Evolutionary conservation across 2,888 invertebrate genomes (phyloP), one percentile per base, ranked within the genome.

Genomic region (Epinotia nisella): DNA sequence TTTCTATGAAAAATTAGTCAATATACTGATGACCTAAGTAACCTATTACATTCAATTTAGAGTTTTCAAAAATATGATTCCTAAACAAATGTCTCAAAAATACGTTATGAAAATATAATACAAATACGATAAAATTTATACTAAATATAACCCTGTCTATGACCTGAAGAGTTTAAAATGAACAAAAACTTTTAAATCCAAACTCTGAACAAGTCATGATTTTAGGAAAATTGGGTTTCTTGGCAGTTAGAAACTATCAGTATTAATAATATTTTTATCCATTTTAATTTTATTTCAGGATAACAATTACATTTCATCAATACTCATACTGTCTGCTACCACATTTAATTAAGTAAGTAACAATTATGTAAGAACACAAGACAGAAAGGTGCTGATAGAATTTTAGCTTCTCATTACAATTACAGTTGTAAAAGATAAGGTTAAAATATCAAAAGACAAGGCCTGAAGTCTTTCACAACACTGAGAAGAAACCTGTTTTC

Each of bases 91-190:
- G 83, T 93, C 92, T 92, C 93, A 93, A 93, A 93, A 93, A 93
- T 92, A 92, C 89, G 81, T 92, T 93, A 92, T 92, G 93, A 92
- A 93, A 93, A 93, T 93, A 92, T 93, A 93, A 93, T 92, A 92
- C 91, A 90, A 90, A 93, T 91, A 92, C 91, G 91, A 91, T 93
- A 93, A 92, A 93, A 92, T 93, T 93, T 93, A 93, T 91, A 93
- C 93, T 93, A 92, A 93, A 93, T 93, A 91, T 92, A 93, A 93
- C 93, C 93, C 93, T 93, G 93, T 93, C 92, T 93, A 93, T 93
- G 93, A 93, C 93, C 93, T 93, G 93, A 93, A 93, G 93, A 92
- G 92, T 91, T 91, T 85, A 84, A 88, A 90, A 85, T 81, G 61
- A 88, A 92, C 78, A 79, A 84, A 82, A 83, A 85, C 24, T 56